Conservation (phyloP, 2,888 invertebrate genomes). For the Ametastegia equiseti region DNA sequence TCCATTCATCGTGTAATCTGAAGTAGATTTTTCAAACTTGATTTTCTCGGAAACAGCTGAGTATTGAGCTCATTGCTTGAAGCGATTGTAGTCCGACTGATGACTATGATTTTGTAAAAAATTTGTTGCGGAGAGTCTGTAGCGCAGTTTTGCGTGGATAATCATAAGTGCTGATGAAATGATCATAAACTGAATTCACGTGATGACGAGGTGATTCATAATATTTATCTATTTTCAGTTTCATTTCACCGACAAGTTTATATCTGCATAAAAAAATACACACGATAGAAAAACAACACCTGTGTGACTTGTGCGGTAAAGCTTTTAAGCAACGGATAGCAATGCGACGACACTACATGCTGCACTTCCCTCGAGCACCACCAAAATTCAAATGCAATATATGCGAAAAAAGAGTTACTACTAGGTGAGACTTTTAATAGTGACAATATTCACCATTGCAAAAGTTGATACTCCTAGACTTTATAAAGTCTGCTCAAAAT, state of each 20-base stretch:
- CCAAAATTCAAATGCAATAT: conserved; percentile 49
- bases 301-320: conserved; percentile 48
- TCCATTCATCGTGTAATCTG: too few relatives aligned
- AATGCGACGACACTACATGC: conserved; percentile 49
- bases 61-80: too few relatives aligned
- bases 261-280: conserved; percentile 49
- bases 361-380: conserved; percentile 48
- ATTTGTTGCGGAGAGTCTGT: too few relatives aligned
- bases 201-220: neutral
- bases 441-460: neutral
- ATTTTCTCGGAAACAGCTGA: too few relatives aligned
- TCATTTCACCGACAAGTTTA: conserved; percentile 44
- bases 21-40: too few relatives aligned
- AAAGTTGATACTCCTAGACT: neutral
- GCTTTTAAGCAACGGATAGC: conserved; percentile 48
- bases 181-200: too few relatives aligned
- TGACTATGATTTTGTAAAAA: too few relatives aligned
- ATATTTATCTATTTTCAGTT: conserved; percentile 27
- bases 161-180: too few relatives aligned
- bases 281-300: conserved; percentile 36
- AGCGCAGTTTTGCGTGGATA: too few relatives aligned
- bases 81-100: too few relatives aligned
- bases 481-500: neutral
- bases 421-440: conserved; percentile 19
- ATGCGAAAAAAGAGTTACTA: conserved; percentile 48